phyloP scores from a whole-genome alignment of 2,888 invertebrate genomes.

The Drosophila vallismaia region DNA sequence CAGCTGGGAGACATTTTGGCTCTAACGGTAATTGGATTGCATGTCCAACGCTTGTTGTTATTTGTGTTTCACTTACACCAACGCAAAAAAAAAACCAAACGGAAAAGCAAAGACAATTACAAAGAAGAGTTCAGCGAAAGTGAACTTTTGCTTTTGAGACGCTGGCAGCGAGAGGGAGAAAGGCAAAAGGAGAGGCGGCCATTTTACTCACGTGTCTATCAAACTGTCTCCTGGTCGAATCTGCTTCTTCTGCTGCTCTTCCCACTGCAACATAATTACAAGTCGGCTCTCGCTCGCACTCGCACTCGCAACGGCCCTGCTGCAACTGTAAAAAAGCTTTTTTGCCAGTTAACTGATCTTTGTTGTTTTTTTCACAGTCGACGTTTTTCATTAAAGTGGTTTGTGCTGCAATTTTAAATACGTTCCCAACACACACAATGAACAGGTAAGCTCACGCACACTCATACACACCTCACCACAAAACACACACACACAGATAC shows the following conservation, averaged over 20 bases:
- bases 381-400: conserved; percentile 71
- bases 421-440: conserved; percentile 66
- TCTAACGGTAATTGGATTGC: conserved; percentile 75
- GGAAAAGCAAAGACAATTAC: conserved; percentile 26
- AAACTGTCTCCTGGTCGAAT: conserved; percentile 43
- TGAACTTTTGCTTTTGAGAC: conserved; percentile 72
- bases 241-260: conserved; percentile 33
- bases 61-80: conserved; percentile 44
- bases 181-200: background rate
- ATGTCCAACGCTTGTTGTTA: conserved; percentile 66
- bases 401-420: conserved; percentile 76
- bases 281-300: conserved; percentile 43
- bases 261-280: conserved; percentile 59
- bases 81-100: conserved; percentile 4
- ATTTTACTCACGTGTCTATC: conserved; percentile 70
- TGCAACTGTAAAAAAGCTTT: conserved; percentile 60
- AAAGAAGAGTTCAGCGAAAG: conserved; percentile 64
- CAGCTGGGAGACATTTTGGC: conserved; percentile 47
- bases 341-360: conserved; percentile 49
- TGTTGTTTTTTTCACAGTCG: conserved; percentile 50
- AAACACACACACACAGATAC: conserved; percentile 14
- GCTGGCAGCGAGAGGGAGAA: background rate
- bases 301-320: conserved; percentile 13
- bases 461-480: conserved; percentile 25
- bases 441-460: conserved; percentile 75